Percentiles rank a stretch among this genome's conserved stretches.
phyloP scores from a whole-genome alignment of 2,113 vertebrate species.

The Calidris pugnax region DNA sequence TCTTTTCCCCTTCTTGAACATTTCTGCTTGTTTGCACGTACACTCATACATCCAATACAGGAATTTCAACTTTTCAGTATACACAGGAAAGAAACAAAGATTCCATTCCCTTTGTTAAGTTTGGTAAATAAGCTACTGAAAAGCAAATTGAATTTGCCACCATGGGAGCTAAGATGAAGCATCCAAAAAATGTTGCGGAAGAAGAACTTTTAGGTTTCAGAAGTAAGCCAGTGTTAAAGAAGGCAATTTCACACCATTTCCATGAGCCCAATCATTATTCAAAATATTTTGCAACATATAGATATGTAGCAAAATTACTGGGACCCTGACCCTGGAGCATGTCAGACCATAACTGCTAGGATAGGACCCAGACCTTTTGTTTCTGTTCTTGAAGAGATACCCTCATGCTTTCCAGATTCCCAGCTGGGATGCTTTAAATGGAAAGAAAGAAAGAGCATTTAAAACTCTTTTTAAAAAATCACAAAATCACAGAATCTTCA shows the following conservation, averaged over 20 bases:
- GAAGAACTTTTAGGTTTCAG: not conserved
- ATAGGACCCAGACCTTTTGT: accelerated
- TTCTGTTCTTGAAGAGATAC: not conserved
- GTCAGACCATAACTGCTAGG: not conserved
- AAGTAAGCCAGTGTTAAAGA: not conserved
- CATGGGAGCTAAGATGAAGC: not conserved
- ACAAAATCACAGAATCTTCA: too few relatives aligned
- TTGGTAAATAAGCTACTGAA: not conserved
- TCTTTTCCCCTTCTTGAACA: not conserved
- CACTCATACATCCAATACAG: not conserved
- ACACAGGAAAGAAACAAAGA: not conserved
- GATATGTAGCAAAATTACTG: not conserved
- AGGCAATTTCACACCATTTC: not conserved
- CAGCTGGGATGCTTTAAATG: not conserved
- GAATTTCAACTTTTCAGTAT: not conserved
- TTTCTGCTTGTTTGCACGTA: not conserved
- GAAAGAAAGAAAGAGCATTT: not conserved
- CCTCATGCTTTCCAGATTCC: not conserved
- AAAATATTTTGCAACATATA: not conserved
- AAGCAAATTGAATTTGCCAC: not conserved
- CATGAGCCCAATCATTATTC: not conserved
- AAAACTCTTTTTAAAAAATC: not conserved
- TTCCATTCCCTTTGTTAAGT: not conserved
- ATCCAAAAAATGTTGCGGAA: not conserved
- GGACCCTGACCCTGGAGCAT: not conserved